These are phyloP conservation scores for Aphelocoma californica DNA, from an alignment of 2,797 vertebrate species.

Conservation along the genomic window DNA sequence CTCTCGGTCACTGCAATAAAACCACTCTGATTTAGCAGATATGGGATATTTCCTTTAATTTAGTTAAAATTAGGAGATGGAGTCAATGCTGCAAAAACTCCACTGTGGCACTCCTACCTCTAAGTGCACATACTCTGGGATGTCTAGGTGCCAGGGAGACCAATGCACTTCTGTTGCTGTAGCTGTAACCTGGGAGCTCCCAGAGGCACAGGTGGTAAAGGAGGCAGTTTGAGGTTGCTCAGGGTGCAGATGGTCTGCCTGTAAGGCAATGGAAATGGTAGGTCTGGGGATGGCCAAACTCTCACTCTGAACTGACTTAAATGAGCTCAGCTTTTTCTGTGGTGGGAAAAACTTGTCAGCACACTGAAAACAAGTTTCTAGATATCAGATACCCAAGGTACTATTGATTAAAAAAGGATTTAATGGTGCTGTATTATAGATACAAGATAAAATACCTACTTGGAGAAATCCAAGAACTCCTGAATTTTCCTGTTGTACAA, in stretches of 20 bases:
- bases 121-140: not conserved
- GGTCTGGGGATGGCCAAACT: not conserved
- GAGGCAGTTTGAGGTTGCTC: not conserved
- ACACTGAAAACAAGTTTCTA: not conserved
- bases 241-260: accelerated
- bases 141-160: not conserved
- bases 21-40: not conserved
- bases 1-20: not conserved
- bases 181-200: not conserved
- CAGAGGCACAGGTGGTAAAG: not conserved
- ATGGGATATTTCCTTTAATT: not conserved
- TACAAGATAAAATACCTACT: not conserved
- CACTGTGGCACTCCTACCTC: not conserved
- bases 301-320: not conserved
- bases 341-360: not conserved
- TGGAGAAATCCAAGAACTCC: not conserved
- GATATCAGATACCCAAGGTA: not conserved
- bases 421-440: not conserved
- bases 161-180: not conserved
- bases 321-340: not conserved
- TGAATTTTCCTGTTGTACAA: not conserved
- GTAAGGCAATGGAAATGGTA: not conserved
- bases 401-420: not conserved
- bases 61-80: not conserved
- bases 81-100: not conserved